These are phyloP conservation scores for Eucera pruinosa DNA, from an alignment of 2,888 invertebrate species.

Conservation along the genomic window DNA sequence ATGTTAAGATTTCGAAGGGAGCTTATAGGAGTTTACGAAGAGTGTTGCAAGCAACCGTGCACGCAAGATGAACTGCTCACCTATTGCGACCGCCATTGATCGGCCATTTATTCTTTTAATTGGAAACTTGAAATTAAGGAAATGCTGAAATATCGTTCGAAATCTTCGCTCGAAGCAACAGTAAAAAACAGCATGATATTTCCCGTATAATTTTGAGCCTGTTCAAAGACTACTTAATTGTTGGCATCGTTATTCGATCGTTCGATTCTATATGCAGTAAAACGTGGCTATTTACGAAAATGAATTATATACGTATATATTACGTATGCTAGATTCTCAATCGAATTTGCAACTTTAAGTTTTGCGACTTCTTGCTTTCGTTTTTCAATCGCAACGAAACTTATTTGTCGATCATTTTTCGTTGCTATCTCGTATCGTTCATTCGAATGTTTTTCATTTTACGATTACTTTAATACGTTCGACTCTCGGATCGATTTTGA, in stretches of 20 bases:
- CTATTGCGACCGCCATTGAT: constrained; percentile 79
- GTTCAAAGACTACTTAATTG: not conserved
- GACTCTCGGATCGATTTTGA: too few species aligned
- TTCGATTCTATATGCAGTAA: not conserved
- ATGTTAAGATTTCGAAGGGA: constrained; percentile 79
- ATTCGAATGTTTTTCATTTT: too few species aligned
- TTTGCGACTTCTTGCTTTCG: too few species aligned
- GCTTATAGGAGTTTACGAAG: constrained; percentile 82
- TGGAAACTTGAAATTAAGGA: not conserved
- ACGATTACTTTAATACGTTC: too few species aligned
- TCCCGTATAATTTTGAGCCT: not conserved
- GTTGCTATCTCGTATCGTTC: too few species aligned
- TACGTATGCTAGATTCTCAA: too few species aligned
- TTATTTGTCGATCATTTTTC: too few species aligned
- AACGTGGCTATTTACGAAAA: too few species aligned
- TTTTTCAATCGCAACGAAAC: too few species aligned
- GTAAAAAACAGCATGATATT: not conserved
- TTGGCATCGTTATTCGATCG: not conserved
- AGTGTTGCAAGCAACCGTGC: constrained; percentile 84
- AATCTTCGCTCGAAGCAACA: too few species aligned
- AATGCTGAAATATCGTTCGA: not conserved
- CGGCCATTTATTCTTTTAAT: not conserved
- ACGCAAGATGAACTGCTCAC: constrained; percentile 79
- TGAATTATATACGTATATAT: too few species aligned
- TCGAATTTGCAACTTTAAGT: too few species aligned